Base-by-base conservation (phyloP, 2,113 vertebrate species). In the Calidris pygmaea region DNA sequence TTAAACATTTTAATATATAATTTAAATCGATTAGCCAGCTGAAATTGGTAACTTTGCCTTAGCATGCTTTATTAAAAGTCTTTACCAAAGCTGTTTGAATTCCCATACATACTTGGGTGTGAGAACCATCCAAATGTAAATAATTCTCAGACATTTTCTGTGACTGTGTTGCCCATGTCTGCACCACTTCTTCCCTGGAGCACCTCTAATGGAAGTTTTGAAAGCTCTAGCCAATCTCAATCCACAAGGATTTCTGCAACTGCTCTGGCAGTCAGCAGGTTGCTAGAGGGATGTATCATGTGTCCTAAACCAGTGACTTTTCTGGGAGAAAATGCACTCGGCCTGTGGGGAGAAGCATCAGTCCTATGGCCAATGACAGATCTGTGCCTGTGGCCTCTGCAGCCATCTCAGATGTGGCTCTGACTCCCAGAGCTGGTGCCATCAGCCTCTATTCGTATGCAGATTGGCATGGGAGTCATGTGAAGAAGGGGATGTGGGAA, bases 361-460 rank as follows among this genome's bases (percentile, higher is more conserved):
- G 66, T 34, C 35, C 0, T 4, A 2, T 0, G 19, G 37, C 22
- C 29, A 7, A 2, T 2, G n/a, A 2, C 21, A 21, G 58, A 27
- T 19, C 53, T 5, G 55, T 13, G 78, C 55, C 66, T 3, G n/a
- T 29, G 56, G 34, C 35, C 50, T 18, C 53, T 5, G 50, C 39
- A 6, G 71, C 53, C 12, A 7, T 30, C 50, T 35, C 14, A 3
- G n/a, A 7, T 1, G 23, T 23, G 43, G 30, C 58, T 52, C 15
- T 29, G 55, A 3, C 21, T 22, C 29, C 60, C 77, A 43, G 67
- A 27, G 30, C 43, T 15, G 15, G 26, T 14, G 66, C 73, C 37
- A 9, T 6, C 66, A 10, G 59, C 68, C 23, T 5, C 52, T 30
- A 1, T 12, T 39, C 1, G 2, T 14, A 7, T 7, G 50, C 50